Conservation (phyloP, 1,140 invertebrate species). For the Hypothenemus hampei region DNA sequence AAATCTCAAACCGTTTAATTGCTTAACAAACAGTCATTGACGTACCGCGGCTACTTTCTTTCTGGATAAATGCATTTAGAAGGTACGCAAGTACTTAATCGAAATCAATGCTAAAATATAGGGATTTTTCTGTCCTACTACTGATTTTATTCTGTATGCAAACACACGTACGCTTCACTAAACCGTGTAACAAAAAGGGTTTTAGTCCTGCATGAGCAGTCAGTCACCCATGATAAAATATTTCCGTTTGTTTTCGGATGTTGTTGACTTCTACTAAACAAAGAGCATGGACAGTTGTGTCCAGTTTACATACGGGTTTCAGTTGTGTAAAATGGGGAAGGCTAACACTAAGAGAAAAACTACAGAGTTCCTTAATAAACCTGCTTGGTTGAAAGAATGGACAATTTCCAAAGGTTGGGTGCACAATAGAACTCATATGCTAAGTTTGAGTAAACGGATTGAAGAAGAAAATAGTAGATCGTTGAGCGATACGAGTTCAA, state of each 20-base stretch:
- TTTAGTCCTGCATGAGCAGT: background rate
- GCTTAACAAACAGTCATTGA: too few relatives aligned
- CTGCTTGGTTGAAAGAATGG: slow-evolving; percentile 45
- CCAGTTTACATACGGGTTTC: too few relatives aligned
- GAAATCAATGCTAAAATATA: too few relatives aligned
- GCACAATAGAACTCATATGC: slow-evolving; percentile 40
- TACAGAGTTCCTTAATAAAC: slow-evolving; percentile 28
- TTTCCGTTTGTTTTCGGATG: slow-evolving; percentile 20
- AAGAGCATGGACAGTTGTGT: slow-evolving; percentile 32
- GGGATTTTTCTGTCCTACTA: too few relatives aligned
- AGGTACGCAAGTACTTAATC: too few relatives aligned
- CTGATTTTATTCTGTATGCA: too few relatives aligned
- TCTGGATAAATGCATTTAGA: too few relatives aligned
- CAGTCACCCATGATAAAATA: slow-evolving; percentile 8
- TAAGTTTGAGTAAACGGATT: slow-evolving; percentile 30
- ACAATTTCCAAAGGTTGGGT: slow-evolving; percentile 46
- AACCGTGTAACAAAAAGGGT: slow-evolving; percentile 15
- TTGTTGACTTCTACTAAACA: slow-evolving; percentile 28
- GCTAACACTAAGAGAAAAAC: too few relatives aligned
- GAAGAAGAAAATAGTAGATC: slow-evolving; percentile 7
- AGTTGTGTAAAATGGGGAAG: too few relatives aligned
- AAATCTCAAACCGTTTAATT: too few relatives aligned
- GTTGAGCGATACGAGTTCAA: slow-evolving; percentile 29
- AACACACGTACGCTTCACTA: too few relatives aligned
- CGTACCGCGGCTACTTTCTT: too few relatives aligned